Base-by-base conservation (phyloP, 2,888 invertebrate genomes). In the Philaethria dido region DNA sequence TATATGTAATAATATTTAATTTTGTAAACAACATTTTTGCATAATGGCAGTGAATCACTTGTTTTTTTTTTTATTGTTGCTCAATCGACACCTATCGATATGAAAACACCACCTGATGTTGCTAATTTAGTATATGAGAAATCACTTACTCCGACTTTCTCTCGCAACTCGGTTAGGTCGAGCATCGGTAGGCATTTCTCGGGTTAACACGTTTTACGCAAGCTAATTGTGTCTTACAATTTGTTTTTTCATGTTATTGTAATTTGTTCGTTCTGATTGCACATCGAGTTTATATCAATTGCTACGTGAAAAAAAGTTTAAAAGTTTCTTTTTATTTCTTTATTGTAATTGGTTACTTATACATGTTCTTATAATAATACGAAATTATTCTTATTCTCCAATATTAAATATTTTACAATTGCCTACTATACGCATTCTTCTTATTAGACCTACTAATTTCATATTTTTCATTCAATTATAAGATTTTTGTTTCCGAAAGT, bases 71-170 rank as follows among this genome's bases (percentile, higher is more conserved):
- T 11, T 18, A 45, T 16, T 42, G 4, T 62, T 66, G 14, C 36
- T 44, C 55, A 62, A 57, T 62, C 55, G 39, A 39, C 47, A 39
- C 62, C 54, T 60, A 57, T 57, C 48, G 54, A 64, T 52, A 61
- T 42, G 44, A 47, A 57, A 50, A 25, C 36, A 55, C 29, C 57
- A 67, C 57, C 64, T 64, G 64, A 62, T 54, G 36, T 48, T 62
- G 69, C 55, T 69, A 67, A 69, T 69, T 69, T 44, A 59, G 55
- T 61, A 57, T 62, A 69, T 66, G 66, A 54, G 59, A 69, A 69
- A 57, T 68, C 65, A 65, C 64, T 69, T 69, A 69, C 60, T 33
- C 61, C 33, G 45, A 67, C 67, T 45, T 69, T 69, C 69, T 67
- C 69, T 61, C 25, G 67, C 57, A 52, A 22, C 47, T 39, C 47